Evolutionary conservation across 2,797 vertebrate genomes (phyloP).

Genomic region (Cephalopachus bancanus): DNA sequence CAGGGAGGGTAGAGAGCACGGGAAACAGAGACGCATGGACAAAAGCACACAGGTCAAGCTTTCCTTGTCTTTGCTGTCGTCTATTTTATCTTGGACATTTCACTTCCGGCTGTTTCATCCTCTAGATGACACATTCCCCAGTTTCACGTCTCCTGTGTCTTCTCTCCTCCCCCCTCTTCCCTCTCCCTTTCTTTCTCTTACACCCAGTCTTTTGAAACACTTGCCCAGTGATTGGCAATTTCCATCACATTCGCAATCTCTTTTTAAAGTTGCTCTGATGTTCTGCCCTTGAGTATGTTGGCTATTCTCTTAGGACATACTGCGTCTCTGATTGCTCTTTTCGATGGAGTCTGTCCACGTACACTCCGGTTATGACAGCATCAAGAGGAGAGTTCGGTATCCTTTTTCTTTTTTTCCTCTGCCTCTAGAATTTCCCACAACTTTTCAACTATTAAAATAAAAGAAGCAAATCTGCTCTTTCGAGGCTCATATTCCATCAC

Average conservation of each 20-base stretch:
- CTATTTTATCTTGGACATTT: neutral
- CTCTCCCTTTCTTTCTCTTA: neutral
- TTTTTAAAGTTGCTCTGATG: neutral
- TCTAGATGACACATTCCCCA: neutral
- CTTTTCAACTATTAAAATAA: neutral
- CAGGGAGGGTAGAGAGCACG: neutral
- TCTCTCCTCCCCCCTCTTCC: rapidly evolving
- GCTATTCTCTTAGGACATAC: neutral
- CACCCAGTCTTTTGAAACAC: neutral
- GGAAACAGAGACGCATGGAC: neutral
- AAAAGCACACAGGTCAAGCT: neutral
- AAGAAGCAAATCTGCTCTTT: neutral
- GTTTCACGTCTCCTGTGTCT: neutral
- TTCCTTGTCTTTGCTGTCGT: neutral
- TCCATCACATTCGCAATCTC: neutral
- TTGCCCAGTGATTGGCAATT: neutral
- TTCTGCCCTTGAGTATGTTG: neutral
- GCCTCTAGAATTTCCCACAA: neutral
- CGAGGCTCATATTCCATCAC: neutral
- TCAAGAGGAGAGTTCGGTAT: neutral
- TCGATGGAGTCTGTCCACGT: neutral
- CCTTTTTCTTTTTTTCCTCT: neutral
- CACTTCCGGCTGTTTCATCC: neutral
- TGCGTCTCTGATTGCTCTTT: neutral
- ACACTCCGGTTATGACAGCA: neutral